Evolutionary conservation across 2,797 vertebrate species (phyloP).

Genomic region (Furcifer pardalis): DNA sequence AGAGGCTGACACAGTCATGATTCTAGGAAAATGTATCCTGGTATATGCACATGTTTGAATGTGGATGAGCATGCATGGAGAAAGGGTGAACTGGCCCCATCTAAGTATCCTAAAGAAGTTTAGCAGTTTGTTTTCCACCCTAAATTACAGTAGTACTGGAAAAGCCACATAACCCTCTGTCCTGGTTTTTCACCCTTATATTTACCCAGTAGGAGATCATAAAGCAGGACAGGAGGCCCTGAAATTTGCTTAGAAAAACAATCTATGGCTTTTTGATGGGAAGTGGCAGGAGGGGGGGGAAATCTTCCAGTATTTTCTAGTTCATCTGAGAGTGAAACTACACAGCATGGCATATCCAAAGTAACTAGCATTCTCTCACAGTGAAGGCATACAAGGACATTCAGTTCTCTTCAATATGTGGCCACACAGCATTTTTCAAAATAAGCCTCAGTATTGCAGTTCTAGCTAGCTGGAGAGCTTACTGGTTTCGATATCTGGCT

Average conservation of each 20-base stretch:
- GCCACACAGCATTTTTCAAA: no score
- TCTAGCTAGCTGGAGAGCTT: no score
- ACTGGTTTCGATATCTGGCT: no score
- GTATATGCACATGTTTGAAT: no score
- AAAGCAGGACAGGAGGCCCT: no score
- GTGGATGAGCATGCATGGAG: background rate
- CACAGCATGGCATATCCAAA: no score
- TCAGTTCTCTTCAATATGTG: no score
- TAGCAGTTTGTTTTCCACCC: background rate
- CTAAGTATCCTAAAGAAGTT: background rate
- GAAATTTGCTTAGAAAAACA: background rate
- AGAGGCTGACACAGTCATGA: background rate
- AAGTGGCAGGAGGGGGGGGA: background rate
- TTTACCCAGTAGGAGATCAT: background rate
- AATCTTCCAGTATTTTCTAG: background rate
- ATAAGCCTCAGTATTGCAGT: no score
- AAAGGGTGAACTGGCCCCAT: background rate
- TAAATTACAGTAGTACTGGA: background rate
- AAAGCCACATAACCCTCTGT: background rate
- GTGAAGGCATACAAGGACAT: no score
- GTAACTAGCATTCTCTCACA: no score
- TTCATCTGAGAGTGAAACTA: background rate
- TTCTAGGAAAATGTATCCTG: background rate
- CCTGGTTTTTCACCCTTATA: background rate
- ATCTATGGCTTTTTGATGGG: background rate